These are phyloP conservation scores for Aeoliscus strigatus DNA, from an alignment of 2,797 vertebrate genomes.

Conservation along the genomic window DNA sequence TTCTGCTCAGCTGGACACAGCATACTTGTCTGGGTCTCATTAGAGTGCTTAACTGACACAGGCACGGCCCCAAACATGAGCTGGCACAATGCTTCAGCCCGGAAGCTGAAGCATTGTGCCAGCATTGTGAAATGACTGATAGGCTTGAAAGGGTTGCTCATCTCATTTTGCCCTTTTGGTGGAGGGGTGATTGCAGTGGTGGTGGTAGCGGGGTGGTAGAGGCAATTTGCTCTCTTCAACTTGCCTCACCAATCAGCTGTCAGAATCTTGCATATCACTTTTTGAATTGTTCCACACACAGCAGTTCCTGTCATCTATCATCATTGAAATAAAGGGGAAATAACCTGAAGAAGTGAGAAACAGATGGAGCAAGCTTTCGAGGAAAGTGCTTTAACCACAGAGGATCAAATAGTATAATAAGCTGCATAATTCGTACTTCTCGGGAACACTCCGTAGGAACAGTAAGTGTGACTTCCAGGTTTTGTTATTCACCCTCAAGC, in stretches of 20 bases:
- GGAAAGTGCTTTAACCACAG: slow-evolving; percentile 47
- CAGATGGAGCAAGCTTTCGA: slow-evolving; percentile 45
- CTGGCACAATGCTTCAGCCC: slow-evolving; percentile 48
- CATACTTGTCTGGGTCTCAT: slow-evolving; percentile 57
- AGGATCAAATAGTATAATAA: slow-evolving; percentile 58
- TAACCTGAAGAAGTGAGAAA: slow-evolving; percentile 18
- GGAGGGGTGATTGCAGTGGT: no score
- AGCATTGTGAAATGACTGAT: slow-evolving; percentile 58
- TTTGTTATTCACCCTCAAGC: slow-evolving; percentile 37
- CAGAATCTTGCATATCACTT: slow-evolving; percentile 35
- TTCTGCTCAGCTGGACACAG: slow-evolving; percentile 30
- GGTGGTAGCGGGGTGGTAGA: no score
- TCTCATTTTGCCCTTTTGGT: slow-evolving; percentile 37
- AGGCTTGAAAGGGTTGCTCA: slow-evolving; percentile 26
- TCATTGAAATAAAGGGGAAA: slow-evolving; percentile 26
- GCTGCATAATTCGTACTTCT: no score
- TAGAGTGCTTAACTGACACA: slow-evolving; percentile 59
- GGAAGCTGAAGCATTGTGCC: no score
- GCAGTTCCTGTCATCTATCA: slow-evolving; percentile 6
- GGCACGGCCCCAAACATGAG: slow-evolving; percentile 62
- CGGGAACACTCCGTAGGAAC: no score
- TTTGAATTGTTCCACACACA: no score
- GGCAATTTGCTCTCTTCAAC: slow-evolving; percentile 21
- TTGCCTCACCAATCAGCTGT: slow-evolving; percentile 43
- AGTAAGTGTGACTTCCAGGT: slow-evolving; percentile 51